Evolutionary conservation across 1,140 invertebrate species (phyloP).

Genomic region (Drosophila sulfurigaster): DNA sequence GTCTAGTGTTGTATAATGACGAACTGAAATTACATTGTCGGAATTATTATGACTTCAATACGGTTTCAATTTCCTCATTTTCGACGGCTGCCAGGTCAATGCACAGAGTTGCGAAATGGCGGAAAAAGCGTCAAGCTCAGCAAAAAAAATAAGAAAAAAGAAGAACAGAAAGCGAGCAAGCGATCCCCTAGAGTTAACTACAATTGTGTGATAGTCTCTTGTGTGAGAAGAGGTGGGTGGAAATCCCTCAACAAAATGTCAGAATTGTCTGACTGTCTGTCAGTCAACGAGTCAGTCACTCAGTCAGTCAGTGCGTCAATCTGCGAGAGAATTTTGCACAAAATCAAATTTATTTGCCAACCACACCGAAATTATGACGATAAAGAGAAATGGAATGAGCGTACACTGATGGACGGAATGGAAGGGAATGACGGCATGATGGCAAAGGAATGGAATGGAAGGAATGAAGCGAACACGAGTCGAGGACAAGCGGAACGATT

Average conservation of each 20-base stretch:
- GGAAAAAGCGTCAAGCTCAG: slow-evolving; percentile 30
- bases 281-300: slow-evolving; percentile 51
- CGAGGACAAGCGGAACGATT: slow-evolving; percentile 29
- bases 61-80: slow-evolving; percentile 53
- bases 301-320: slow-evolving; percentile 59
- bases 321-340: slow-evolving; percentile 56
- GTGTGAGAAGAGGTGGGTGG: background rate
- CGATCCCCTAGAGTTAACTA: slow-evolving; percentile 43
- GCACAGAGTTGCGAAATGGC: slow-evolving; percentile 25
- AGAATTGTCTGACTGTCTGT: slow-evolving; percentile 43
- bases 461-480: background rate
- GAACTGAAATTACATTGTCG: slow-evolving; percentile 45
- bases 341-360: slow-evolving; percentile 81
- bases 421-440: background rate
- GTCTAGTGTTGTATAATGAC: slow-evolving; percentile 20
- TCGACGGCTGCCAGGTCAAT: background rate
- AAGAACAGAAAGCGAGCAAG: background rate
- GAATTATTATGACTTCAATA: slow-evolving; percentile 59
- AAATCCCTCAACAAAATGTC: slow-evolving; percentile 16
- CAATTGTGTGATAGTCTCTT: slow-evolving; percentile 22
- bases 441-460: background rate
- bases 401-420: background rate
- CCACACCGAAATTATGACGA: slow-evolving; percentile 73
- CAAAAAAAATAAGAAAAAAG: slow-evolving; percentile 28
- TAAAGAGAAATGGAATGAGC: background rate